Conservation (phyloP, 2,888 invertebrate species). For the Drosophila sordidula region DNA sequence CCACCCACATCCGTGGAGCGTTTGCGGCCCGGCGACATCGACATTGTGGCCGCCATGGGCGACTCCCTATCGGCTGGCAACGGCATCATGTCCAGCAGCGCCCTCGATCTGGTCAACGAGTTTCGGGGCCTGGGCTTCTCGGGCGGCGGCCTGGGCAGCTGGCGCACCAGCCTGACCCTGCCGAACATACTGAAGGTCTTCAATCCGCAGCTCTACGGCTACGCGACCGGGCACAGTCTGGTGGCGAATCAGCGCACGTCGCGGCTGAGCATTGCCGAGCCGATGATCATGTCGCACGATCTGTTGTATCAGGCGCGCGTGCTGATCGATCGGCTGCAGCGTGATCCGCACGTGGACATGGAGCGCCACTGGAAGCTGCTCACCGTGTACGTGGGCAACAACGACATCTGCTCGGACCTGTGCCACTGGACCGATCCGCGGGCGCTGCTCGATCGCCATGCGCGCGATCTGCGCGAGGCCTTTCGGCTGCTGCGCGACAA, state of each 20-base stretch:
- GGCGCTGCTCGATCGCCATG: conserved; percentile 85
- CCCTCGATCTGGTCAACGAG: conserved; percentile 85
- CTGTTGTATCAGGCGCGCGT: conserved; percentile 73
- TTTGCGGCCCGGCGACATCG: conserved; percentile 87
- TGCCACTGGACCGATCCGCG: conserved; percentile 85
- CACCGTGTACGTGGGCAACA: conserved; percentile 87
- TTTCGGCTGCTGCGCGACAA: conserved; percentile 86
- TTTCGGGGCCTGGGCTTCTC: conserved; percentile 86
- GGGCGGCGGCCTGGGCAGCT: conserved; percentile 86
- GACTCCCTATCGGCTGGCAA: conserved; percentile 87
- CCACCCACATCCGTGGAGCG: conserved; percentile 86
- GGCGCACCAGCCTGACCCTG: conserved; percentile 86
- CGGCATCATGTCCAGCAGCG: conserved; percentile 85
- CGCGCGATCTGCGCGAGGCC: conserved; percentile 85
- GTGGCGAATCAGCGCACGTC: conserved; percentile 68
- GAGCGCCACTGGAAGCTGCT: conserved; percentile 88
- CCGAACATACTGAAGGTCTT: conserved; percentile 88
- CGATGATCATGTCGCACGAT: conserved; percentile 81
- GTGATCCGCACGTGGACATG: conserved; percentile 85
- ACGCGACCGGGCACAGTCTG: conserved; percentile 73
- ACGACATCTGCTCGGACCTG: conserved; percentile 87
- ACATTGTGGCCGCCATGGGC: conserved; percentile 87
- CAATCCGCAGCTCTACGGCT: conserved; percentile 88
- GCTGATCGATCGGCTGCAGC: conserved; percentile 72
- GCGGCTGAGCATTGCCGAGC: conserved; percentile 82